Base-by-base conservation (phyloP, 2,113 vertebrate species). In the Ochotona curzoniae region DNA sequence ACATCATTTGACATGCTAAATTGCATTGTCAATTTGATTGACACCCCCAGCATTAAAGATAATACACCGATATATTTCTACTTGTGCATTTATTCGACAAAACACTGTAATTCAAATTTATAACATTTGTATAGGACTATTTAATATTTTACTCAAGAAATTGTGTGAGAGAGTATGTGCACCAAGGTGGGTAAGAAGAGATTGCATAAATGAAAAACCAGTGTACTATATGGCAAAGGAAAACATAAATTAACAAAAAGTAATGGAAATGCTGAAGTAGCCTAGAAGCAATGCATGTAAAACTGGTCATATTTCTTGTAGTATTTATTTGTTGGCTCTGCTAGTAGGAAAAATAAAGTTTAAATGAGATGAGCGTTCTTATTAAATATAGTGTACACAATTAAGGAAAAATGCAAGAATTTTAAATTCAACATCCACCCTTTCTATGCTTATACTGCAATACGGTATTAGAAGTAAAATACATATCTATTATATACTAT, bases 221-320 rank as follows among this genome's bases (percentile, higher is more conserved):
- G 23, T 82, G 61, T 0, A 38, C 30, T 69, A 60, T 44, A 87
- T 63, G 23, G 49, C 14, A 73, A 83, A 91, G 49, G 26, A 78
- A 67, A 91, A 81, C 17, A 93, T 44, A 91, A 94, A 91, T 94
- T 21, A 96, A 60, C 13, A 84, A 76, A 80, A 94, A 80, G 18
- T 38, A 67, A 87, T 86, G 38, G 47, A 73, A 90, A 93, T 83
- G 11, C 3, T 57, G 3, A 79, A 95, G 95, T 78, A 49, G 51
- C 2, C 12, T 66, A 69, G 25, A 89, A 74, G 60, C 66, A 89
- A 91, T 82, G 13, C 28, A 83, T 4, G 81, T 8, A 80, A 92
- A 90, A 32, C 32, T 49, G 74, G 91, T 76, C 13, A 81, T 5
- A 60, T 87, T 87, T 1, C n/a, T n/a, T 87, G 73, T 89, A 44